Percentiles rank a stretch among this genome's conserved stretches.
Conservation (phyloP, 92 coral and sea anemone species). For the Pocillopora grandis region DNA sequence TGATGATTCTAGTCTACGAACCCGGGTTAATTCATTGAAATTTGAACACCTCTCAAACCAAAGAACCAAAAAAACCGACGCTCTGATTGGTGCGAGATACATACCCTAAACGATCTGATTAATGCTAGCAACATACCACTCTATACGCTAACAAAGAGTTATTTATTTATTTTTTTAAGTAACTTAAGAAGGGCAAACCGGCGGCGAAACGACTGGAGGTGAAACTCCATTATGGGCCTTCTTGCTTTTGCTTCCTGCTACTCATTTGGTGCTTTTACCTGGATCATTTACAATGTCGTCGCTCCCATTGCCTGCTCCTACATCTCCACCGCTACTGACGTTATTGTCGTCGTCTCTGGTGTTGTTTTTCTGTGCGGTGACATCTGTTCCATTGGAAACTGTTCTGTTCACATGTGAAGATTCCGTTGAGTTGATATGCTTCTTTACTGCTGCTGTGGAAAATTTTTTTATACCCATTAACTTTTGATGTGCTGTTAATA, state of each 20-base stretch:
- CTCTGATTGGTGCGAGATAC: too few species aligned
- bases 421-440: not conserved
- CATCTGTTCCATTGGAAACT: not conserved
- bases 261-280: not conserved
- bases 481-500: not conserved
- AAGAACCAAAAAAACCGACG: too few species aligned
- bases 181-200: not conserved
- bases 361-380: not conserved
- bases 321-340: not conserved
- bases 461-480: too few species aligned
- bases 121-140: too few species aligned
- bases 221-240: not conserved
- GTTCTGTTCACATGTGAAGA: not conserved
- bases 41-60: too few species aligned
- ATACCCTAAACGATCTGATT: too few species aligned
- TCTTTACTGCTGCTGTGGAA: too few species aligned
- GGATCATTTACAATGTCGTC: not conserved
- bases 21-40: too few species aligned
- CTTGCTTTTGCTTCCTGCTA: constrained; percentile 1
- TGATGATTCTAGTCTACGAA: too few species aligned
- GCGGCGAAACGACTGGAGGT: not conserved
- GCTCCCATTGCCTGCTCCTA: too few species aligned
- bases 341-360: not conserved
- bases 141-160: too few species aligned
- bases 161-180: too few species aligned